These are phyloP conservation scores for Agonum fuliginosum DNA, from an alignment of 2,888 invertebrate genomes.

Conservation along the genomic window DNA sequence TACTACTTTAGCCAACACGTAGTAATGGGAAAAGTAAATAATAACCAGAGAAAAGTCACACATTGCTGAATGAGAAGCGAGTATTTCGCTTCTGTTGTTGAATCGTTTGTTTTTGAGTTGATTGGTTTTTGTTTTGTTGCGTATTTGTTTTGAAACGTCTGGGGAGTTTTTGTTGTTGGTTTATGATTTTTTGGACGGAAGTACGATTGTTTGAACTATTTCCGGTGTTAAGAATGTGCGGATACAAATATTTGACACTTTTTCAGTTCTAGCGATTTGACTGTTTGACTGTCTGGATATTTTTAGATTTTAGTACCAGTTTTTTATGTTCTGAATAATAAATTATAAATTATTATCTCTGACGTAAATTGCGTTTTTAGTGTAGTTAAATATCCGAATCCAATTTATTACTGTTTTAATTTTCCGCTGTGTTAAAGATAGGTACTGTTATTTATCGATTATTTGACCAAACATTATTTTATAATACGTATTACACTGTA, in stretches of 20 bases:
- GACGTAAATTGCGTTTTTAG: background rate
- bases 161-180: background rate
- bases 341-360: slow-evolving; percentile 17
- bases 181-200: slow-evolving; percentile 9
- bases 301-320: background rate
- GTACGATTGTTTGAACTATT: slow-evolving; percentile 4
- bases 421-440: slow-evolving; percentile 20
- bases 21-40: slow-evolving; percentile 48
- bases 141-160: slow-evolving; percentile 2
- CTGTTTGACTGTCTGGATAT: background rate
- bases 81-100: slow-evolving; percentile 29
- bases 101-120: slow-evolving; percentile 14
- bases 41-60: slow-evolving; percentile 23
- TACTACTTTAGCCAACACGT: background rate
- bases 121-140: slow-evolving; percentile 12
- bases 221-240: slow-evolving; percentile 11
- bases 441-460: slow-evolving; percentile 37
- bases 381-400: background rate
- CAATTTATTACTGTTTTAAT: slow-evolving; percentile 29
- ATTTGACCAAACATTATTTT: slow-evolving; percentile 12
- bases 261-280: background rate
- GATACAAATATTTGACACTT: slow-evolving; percentile 5
- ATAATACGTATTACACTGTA: background rate
- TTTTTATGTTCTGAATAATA: background rate
- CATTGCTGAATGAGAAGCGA: slow-evolving; percentile 1